Evolutionary conservation across 1,140 invertebrate species (phyloP).

Genomic region (Lasioglossum albipes): DNA sequence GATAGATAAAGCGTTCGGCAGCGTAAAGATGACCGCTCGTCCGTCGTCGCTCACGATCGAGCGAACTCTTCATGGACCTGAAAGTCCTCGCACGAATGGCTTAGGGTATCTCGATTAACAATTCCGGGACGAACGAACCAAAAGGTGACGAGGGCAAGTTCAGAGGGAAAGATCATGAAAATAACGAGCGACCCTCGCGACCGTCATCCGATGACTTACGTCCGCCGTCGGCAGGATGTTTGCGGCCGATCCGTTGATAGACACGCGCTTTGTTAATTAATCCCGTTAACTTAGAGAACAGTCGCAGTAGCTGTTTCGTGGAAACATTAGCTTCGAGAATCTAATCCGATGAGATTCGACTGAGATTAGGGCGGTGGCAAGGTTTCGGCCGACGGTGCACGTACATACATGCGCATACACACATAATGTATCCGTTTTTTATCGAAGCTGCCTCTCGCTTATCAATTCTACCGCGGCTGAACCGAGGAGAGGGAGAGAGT

Average conservation of each 20-base stretch:
- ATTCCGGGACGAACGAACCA: neutral
- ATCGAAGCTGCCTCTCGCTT: slow-evolving; percentile 59
- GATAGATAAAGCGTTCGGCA: no score
- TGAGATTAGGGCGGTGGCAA: no score
- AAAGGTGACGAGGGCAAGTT: neutral
- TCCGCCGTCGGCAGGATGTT: neutral
- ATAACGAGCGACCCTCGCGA: neutral
- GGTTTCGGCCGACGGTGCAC: neutral
- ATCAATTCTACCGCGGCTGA: slow-evolving; percentile 50
- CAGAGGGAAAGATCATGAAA: neutral
- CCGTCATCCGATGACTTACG: neutral
- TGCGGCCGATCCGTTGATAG: no score
- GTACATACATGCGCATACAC: slow-evolving; percentile 6
- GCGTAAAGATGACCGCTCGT: slow-evolving; percentile 18
- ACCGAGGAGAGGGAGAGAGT: slow-evolving; percentile 19
- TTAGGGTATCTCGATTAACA: slow-evolving; percentile 30
- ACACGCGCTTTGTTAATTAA: no score
- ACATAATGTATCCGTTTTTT: slow-evolving; percentile 17
- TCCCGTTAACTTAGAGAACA: no score
- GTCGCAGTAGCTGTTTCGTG: no score
- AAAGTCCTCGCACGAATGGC: slow-evolving; percentile 32
- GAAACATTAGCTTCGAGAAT: no score
- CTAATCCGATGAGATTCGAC: no score
- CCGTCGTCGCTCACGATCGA: slow-evolving; percentile 30
- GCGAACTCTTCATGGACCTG: neutral